Base-by-base conservation (phyloP, 2,797 vertebrate species). In the Pseudochirops corinnae region DNA sequence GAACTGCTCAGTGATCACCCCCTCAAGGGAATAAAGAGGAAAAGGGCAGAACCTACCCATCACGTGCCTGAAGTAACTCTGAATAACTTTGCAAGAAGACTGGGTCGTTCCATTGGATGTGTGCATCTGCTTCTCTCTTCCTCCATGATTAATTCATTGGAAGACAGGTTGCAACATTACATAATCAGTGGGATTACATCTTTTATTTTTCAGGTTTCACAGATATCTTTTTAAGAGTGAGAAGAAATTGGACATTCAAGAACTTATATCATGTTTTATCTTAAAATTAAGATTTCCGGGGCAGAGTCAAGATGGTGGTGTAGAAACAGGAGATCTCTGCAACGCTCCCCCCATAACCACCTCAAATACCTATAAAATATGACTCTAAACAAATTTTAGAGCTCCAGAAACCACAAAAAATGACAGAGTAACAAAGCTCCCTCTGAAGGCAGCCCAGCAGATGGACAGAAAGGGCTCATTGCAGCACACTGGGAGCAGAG, bases 151-250 rank as follows among this genome's bases (percentile, higher is more conserved):
- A 99, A 90, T 99, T 99, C 98, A 98, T 99, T 57, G 99, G 99
- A 94, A 99, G 99, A 96, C 99, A 99, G 97, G 99, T 99, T 13
- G 99, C 99, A 87, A 99, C 99, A 7, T 99, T 99, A 97, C 99
- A 99, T 98, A 99, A 99, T 98, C 99, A 99, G 97, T 98, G 99
- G 96, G 99, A 99, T 98, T 99, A 99, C 97, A 98, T 99, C 96
- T 99, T 99, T 96, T 99, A n/a, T n/a, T 99, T 96, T 99, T 99
- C 98, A 99, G 99, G 98, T 99, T 99, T 98, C 99, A 99, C 98
- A 99, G 99, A 96, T 99, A 99, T 31, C 99, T 99, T 95, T 99
- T 99, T 98, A 99, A 99, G 98, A 99, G 99, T 98, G 99, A 99
- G 98, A 99, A 99, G 97, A 99, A 98, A 98, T 99, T 99, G 33